A percentile compares a stretch with the other conserved stretches of the same genome.
These are phyloP conservation scores for Silurus lanzhouensis DNA, from an alignment of 2,797 vertebrate species.

Conservation along the genomic window DNA sequence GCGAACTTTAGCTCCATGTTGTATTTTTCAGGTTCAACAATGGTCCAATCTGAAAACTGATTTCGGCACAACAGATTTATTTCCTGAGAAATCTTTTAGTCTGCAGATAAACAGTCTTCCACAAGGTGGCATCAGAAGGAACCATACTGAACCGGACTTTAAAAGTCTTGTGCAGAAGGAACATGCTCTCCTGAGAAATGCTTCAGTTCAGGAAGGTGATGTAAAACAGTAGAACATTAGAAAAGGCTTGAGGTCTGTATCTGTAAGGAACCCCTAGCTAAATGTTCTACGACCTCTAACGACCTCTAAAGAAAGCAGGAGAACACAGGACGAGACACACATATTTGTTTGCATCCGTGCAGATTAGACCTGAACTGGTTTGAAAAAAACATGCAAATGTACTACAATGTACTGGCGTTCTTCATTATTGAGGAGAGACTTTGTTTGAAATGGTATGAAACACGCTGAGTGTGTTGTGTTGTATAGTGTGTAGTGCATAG, in stretches of 20 bases:
- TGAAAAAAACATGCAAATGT: constrained; percentile 73
- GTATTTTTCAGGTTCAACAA: not conserved
- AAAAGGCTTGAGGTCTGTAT: not conserved
- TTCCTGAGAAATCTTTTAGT: constrained; percentile 12
- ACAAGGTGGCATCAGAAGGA: not conserved
- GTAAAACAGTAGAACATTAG: not conserved
- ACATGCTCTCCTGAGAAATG: constrained; percentile 1
- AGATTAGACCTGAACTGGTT: constrained; percentile 72
- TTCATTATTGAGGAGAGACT: not conserved
- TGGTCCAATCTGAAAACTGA: no score
- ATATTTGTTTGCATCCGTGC: constrained; percentile 65
- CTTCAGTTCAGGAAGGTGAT: not conserved
- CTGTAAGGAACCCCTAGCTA: not conserved
- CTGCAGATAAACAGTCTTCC: not conserved
- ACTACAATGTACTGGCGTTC: constrained; percentile 42
- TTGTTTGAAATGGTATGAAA: not conserved
- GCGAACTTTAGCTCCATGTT: not conserved
- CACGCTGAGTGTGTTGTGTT: not conserved
- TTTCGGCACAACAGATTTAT: not conserved
- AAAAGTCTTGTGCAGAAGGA: not conserved
- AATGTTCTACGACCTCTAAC: not conserved
- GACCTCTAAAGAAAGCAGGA: not conserved
- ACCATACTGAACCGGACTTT: not conserved
- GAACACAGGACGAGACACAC: not conserved
- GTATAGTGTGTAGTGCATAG: not conserved